Percentiles rank a stretch among this genome's conserved stretches.
Conservation (phyloP, 2,113 vertebrate species). For the Saguinus midas region DNA sequence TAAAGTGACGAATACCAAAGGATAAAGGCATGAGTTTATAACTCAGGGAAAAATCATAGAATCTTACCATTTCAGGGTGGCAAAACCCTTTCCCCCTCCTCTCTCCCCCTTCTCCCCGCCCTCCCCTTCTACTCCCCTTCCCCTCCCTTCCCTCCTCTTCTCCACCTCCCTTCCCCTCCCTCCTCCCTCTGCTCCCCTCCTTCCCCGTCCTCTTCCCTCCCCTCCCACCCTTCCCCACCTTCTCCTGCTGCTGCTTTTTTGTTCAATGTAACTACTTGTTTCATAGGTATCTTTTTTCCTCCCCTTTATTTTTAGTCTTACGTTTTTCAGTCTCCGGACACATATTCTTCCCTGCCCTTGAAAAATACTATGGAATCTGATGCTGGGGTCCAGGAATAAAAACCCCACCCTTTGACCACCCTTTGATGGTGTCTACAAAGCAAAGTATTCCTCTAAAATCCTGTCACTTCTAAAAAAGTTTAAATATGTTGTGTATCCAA, state of each 20-base stretch:
- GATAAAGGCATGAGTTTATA: background rate
- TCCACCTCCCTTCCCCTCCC: no score
- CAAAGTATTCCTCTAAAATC: background rate
- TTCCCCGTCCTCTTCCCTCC: no score
- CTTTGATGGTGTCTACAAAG: background rate
- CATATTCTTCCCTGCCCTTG: background rate
- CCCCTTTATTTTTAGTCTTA: background rate
- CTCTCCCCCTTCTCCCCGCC: no score
- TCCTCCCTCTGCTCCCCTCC: no score
- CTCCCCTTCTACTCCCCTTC: background rate
- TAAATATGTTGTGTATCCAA: background rate
- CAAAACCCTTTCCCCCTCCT: background rate
- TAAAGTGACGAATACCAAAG: background rate
- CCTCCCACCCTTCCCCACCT: background rate
- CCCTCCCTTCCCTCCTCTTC: no score
- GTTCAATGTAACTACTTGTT: background rate
- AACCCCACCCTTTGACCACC: background rate
- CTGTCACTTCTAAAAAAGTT: background rate
- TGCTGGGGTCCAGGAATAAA: background rate
- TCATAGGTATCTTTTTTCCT: background rate
- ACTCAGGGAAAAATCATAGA: background rate
- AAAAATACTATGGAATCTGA: constrained; percentile 24
- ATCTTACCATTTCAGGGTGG: background rate
- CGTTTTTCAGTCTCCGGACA: background rate
- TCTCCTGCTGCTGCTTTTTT: background rate